These are phyloP conservation scores for Pyrocephalus nanus DNA, from an alignment of 2,797 vertebrate genomes.

Conservation along the genomic window DNA sequence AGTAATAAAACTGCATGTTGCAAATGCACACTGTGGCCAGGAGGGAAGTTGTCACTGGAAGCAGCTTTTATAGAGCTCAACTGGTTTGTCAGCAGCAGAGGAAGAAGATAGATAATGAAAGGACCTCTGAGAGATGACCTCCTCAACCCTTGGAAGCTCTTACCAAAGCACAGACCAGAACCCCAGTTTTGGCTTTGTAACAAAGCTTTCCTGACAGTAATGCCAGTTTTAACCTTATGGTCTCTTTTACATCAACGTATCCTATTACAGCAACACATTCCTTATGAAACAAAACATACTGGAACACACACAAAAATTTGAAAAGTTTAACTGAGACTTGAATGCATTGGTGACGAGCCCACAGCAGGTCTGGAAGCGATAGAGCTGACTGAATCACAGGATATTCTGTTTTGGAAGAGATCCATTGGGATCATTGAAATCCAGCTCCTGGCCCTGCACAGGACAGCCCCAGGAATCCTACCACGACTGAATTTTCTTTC, in stretches of 20 bases:
- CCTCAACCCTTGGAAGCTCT: not conserved
- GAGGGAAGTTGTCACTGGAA: not conserved
- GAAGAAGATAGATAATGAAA: not conserved
- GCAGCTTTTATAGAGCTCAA: not conserved
- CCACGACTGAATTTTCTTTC: not conserved
- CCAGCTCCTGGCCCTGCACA: not conserved
- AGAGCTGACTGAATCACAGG: not conserved
- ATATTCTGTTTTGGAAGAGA: not conserved
- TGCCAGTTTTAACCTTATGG: not conserved
- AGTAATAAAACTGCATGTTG: constrained; percentile 11
- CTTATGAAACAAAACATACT: not conserved
- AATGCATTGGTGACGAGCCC: not conserved
- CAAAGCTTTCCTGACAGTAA: not conserved
- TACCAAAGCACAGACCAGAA: not conserved
- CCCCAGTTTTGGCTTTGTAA: not conserved
- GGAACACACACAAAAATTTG: not conserved
- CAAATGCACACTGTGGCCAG: not conserved
- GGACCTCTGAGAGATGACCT: not conserved
- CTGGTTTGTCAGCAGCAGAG: not conserved
- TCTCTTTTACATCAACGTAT: not conserved
- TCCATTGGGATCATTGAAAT: not conserved
- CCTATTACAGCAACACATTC: not conserved
- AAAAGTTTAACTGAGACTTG: not conserved
- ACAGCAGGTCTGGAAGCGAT: not conserved
- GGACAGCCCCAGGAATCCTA: not conserved